Evolutionary conservation across 2,888 invertebrate genomes (phyloP), one percentile per base, ranked within the genome.

Genomic region (Nephrotoma guestfalica): DNA sequence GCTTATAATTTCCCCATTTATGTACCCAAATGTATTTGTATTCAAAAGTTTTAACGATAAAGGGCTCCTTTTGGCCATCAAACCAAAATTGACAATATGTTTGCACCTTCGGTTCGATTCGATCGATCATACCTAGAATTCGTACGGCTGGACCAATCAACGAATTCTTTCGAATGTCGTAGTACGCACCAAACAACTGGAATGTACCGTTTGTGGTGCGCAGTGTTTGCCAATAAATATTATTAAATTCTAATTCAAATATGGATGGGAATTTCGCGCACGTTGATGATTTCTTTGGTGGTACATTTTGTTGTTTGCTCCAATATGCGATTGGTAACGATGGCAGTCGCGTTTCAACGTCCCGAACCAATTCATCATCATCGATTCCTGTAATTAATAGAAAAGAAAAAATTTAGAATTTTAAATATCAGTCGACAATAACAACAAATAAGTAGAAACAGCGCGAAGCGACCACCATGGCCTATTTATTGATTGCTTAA

Each of bases 21-120:
- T 95, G 95, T 91, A 97, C 96, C 98, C 98, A 98, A 89, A 97
- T 96, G 91, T 97, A 97, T 91, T 97, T 97, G 92, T 97, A 97
- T 91, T 97, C 97, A 89, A 96, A 94, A 30, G 95, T 95, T 90
- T 96, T 95, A 15, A 96, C 94, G 41, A 96, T 94, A 42, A 95
- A 95, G 0, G 97, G 97, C 89, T 96, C 96, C 88, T 94, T 95
- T 89, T 95, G 95, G 47, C 95, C 95, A 89, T 96, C 96, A 92
- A 96, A 97, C 97, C 97, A 97, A 89, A 97, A 94, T 91, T 96
- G 97, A 91, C 97, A 97, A 91, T 94, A 96, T 6, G 96, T 97
- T 89, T 94, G 94, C 41, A 96, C 94, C 87, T 94, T 94, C 0
- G 97, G 98, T 90, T 96, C 96, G 89, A 97, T 96, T 87, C 97